Evolutionary conservation across 2,797 vertebrate genomes (phyloP), one percentile per base, ranked within the genome.

Genomic region (Spinus pinus): DNA sequence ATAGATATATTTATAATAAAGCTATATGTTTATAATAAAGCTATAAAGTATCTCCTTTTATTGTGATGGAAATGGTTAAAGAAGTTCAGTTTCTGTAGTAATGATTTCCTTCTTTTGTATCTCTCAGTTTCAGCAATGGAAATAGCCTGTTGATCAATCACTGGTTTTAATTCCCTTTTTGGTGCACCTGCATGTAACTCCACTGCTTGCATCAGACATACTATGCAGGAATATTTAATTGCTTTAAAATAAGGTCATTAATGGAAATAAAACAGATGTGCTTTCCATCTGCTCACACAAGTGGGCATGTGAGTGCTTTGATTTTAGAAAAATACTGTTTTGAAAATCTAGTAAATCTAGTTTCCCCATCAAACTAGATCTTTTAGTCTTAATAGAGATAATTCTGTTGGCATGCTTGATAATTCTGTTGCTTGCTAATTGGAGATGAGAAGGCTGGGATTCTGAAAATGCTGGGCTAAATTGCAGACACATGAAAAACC

Each of bases 311-410:
- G 14, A 92, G 10, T 77, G 23, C 31, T 89, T 81, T 83, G 33
- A n/a, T 72, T 91, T 74, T 86, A 91, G 75, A 91, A 93, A 81
- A 91, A 64, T 37, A 28, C 12, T 64, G 31, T 53, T 91, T 81
- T 7, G 5, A 85, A 90, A 83, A 41, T 82, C 22, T 65, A 64
- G 25, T 92, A 77, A 80, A 77, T 85, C 17, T 65, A 71, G 23
- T 89, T 90, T 82, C 28, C 35, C 4, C 5, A 73, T 66, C 44
- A 62, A n/a, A 47, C 20, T 27, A 35, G 47, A 66, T 42, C 31
- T 91, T 81, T 90, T 69, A 67, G 46, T 78, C 33, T 64, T 79
- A 57, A 46, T 5, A 10, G 56, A 62, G 31, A 44, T 70, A 73
- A 58, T 77, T 49, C 30, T 53, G 20, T 47, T 79, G 35, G 27